A percentile compares a stretch with the other conserved stretches of the same genome.
Evolutionary conservation across 2,113 vertebrate species (phyloP).

Genomic region (Vimba vimba): DNA sequence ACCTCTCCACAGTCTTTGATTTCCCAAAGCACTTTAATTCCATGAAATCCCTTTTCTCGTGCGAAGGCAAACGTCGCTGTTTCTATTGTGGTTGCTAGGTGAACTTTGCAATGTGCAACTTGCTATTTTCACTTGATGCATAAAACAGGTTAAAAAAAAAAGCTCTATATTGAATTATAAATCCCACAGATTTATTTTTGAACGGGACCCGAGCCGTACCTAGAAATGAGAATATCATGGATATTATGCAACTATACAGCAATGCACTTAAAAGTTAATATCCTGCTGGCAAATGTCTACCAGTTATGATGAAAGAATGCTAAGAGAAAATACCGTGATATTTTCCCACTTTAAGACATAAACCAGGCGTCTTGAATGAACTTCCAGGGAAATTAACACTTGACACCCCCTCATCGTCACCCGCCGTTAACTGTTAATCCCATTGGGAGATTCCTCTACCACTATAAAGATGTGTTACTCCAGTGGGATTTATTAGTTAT

Average conservation of each 20-base stretch:
- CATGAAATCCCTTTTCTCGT: not conserved
- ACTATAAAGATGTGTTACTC: slow-evolving; percentile 3
- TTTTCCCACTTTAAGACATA: not conserved
- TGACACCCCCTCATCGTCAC: not conserved
- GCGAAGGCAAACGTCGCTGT: not conserved
- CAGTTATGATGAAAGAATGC: not conserved
- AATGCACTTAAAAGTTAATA: not conserved
- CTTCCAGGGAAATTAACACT: not conserved
- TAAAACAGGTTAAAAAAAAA: not conserved
- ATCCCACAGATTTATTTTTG: not conserved
- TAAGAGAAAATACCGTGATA: not conserved
- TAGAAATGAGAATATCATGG: not conserved
- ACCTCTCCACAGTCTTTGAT: slow-evolving; percentile 14
- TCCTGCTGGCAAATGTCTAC: not conserved
- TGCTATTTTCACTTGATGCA: not conserved
- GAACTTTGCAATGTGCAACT: not conserved
- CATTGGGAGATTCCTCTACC: not conserved
- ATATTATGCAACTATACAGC: not conserved
- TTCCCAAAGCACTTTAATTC: slow-evolving; percentile 19
- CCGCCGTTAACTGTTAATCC: not conserved
- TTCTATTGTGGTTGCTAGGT: not conserved
- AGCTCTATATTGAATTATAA: no score
- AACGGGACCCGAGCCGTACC: not conserved
- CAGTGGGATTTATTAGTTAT: slow-evolving; percentile 9
- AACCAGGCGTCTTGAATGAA: not conserved